Evolutionary conservation across 2,113 vertebrate species (phyloP), one percentile per base, ranked within the genome.

Genomic region (Rhadina sibilatrix): DNA sequence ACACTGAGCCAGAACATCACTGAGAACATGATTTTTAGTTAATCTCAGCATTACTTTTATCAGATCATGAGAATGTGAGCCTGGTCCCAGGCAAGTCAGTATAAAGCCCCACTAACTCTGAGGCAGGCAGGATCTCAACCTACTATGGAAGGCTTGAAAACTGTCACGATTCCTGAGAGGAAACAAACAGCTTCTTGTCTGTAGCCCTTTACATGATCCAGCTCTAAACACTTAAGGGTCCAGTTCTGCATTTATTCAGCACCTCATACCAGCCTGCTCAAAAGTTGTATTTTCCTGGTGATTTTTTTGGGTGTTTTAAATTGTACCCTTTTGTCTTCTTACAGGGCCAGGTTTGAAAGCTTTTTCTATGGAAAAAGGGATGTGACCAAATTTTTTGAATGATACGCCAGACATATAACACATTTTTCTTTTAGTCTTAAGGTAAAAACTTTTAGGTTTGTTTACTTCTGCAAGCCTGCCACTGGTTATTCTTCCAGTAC

Each of bases 291-390:
- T 31, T 56, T 64, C 50, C 27, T 21, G 12, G 23, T 68, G 33
- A 11, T 28, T 3, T 66, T 50, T 57, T 50, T 25, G 9, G 1
- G 0, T 24, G 19, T 56, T 38, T 40, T 59, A 12, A 6, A 52
- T 16, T 77, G 15, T 74, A 19, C 11, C 4, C 6, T 35, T 49
- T 83, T 37, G 2, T 37, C 13, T 28, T 74, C 52, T 86, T 53
- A 50, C 4, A 40, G 25, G 8, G 35, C 44, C 16, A 33, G 0
- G 0, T 83, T 83, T 46, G 22, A 46, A 60, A 86, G 7, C 2
- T 40, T 69, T 82, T 83, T 65, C 56, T 57, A 23, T 8, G 40
- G 40, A 40, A 40, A 40, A 40, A 49, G 16, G 8, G 68, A 64
- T 27, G 9, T 40, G 57, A 47, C 12, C 12, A 60, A 60, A 57